Percentiles rank a stretch among this genome's conserved stretches.
Conservation (phyloP, 2,113 vertebrate species). For the Gallinago jamesoni region DNA sequence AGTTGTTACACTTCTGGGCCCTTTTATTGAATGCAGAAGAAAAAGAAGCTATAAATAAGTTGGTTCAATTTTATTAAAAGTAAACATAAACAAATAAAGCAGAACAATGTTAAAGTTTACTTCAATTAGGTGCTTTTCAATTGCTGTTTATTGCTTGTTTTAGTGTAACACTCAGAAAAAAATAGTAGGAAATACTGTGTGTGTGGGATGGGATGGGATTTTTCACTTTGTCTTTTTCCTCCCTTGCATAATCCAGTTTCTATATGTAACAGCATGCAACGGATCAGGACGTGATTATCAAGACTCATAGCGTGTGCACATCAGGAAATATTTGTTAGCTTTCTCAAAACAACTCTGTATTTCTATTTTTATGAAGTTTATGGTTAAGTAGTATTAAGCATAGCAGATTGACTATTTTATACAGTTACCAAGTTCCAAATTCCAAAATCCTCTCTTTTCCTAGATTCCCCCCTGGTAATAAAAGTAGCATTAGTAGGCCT, state of each 20-base stretch:
- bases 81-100: background rate
- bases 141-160: background rate
- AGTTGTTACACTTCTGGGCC: background rate
- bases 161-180: background rate
- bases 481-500: background rate
- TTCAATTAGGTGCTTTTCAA: background rate
- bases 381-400: slow-evolving; percentile 22
- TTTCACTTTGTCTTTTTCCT: background rate
- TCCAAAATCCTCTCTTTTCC: background rate
- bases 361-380: slow-evolving; percentile 16
- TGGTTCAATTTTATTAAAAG: background rate
- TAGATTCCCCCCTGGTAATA: background rate
- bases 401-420: background rate
- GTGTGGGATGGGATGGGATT: background rate
- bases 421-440: background rate
- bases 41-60: background rate
- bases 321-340: slow-evolving; percentile 29
- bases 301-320: slow-evolving; percentile 3
- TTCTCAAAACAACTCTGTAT: slow-evolving; percentile 1
- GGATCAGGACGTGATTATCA: slow-evolving; percentile 54
- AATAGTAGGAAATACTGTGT: background rate
- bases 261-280: slow-evolving; percentile 36
- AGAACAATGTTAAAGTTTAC: background rate
- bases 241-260: slow-evolving; percentile 24
- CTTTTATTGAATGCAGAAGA: background rate